Conservation (phyloP, 2,888 invertebrate genomes). For the Athrips mouffetella region DNA sequence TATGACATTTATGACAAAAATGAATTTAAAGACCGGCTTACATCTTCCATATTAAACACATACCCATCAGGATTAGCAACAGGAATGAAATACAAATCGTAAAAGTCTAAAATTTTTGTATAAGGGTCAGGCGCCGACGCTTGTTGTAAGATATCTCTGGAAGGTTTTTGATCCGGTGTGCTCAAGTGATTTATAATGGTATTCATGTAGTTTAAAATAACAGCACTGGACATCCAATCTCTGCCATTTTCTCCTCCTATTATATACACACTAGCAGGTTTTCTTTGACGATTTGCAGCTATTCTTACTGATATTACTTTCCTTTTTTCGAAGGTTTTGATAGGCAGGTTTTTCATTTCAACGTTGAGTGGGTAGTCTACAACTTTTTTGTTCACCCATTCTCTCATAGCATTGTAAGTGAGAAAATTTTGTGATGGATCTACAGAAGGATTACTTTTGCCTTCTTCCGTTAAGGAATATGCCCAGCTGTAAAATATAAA, state of each 20-base stretch:
- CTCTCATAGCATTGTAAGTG: background rate
- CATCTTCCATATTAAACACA: background rate
- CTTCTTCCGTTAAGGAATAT: background rate
- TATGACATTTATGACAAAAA: too few relatives aligned
- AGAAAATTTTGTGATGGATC: background rate
- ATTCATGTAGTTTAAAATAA: background rate
- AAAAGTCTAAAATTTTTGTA: background rate
- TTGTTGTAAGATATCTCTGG: too few relatives aligned
- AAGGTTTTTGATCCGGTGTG: too few relatives aligned
- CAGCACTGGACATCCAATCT: background rate
- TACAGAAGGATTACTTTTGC: background rate
- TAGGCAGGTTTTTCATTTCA: too few relatives aligned
- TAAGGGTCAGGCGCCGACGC: background rate
- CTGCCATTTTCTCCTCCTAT: background rate
- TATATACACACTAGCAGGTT: background rate
- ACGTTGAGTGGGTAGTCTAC: background rate
- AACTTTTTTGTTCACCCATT: background rate
- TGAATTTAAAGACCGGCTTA: too few relatives aligned
- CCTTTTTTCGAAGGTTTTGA: background rate
- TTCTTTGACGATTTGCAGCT: background rate
- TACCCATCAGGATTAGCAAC: conserved; percentile 3
- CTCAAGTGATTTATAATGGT: background rate
- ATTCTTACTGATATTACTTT: background rate
- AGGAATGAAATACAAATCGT: background rate
- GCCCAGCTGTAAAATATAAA: background rate